Base-by-base conservation (phyloP, 2,113 vertebrate species). In the Anser brachyrhynchus region DNA sequence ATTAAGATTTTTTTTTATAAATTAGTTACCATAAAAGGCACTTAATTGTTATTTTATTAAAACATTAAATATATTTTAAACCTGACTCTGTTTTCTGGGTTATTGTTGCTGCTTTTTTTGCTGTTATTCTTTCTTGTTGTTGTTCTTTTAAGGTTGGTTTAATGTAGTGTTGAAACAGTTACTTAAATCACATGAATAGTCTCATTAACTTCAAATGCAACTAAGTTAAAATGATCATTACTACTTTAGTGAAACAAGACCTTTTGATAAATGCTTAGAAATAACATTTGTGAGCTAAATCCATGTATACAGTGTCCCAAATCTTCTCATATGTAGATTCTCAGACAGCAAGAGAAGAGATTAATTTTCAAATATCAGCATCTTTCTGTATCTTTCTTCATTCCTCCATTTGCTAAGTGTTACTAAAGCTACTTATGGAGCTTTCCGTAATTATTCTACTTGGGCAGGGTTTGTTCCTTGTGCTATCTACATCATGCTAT, bases 401-500 rank as follows among this genome's bases (percentile, higher is more conserved):
- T 75, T 13, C 9, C 43, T 88, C 72, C 11, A 1, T 73, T 92
- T 77, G 14, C 21, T 51, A 49, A 62, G 52, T 22, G 4, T 62
- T 80, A 58, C 23, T 46, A 41, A 72, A 84, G 8, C 3, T 41
- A 58, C 21, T 59, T 37, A 62, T 0, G 1, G 2, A 1, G 46
- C 82, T 87, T 84, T 57, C 28, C 15, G 18, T 21, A 91, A 66
- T 77, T 89, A 41, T 12, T 77, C 15, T 26, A 39, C 35, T 43
- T 57, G 31, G 37, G 12, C 31, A 65, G 15, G 9, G 8, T 17
- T 35, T 46, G 3, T 5, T 80, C 15, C 9, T 62, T 46, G 5
- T 17, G 31, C 0, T 0, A 37, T 35, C 37, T 37, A 3, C 33
- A 20, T 18, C 37, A 6, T 15, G 7, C 3, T 41, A 9, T 21